Conservation (phyloP, 2,797 vertebrate species). For the Pantherophis alleghaniensis region DNA sequence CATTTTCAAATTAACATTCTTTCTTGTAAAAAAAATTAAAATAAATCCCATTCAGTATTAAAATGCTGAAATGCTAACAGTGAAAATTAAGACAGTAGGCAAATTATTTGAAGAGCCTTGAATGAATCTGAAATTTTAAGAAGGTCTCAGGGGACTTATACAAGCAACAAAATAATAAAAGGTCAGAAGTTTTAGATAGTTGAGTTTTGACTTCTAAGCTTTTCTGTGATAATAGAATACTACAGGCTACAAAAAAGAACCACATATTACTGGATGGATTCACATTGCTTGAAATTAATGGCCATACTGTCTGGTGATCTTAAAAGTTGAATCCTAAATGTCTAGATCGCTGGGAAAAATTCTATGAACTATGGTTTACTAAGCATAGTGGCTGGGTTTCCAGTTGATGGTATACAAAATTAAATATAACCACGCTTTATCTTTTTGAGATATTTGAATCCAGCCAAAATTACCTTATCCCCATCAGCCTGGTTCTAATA, state of each 20-base stretch:
- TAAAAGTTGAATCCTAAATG: not conserved
- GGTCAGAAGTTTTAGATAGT: not conserved
- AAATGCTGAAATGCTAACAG: not conserved
- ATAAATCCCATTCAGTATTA: not conserved
- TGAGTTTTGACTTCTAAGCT: not conserved
- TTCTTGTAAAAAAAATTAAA: not conserved
- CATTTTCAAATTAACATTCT: conserved; percentile 1
- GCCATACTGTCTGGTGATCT: not conserved
- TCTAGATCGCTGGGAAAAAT: not conserved
- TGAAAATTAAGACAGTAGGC: conserved; percentile 1
- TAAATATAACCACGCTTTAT: not conserved
- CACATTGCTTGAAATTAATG: not conserved
- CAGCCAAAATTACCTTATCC: not conserved
- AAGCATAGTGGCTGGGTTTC: not conserved
- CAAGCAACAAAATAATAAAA: not conserved
- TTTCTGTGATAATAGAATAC: no score
- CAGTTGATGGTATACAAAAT: not conserved
- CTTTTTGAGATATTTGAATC: not conserved
- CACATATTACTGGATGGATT: not conserved
- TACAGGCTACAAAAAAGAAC: not conserved
- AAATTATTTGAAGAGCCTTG: not conserved
- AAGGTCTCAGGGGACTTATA: not conserved
- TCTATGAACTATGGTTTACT: not conserved
- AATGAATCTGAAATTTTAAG: not conserved
- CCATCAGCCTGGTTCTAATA: not conserved